Conservation (phyloP, 1,140 invertebrate genomes). For the Limonius californicus region DNA sequence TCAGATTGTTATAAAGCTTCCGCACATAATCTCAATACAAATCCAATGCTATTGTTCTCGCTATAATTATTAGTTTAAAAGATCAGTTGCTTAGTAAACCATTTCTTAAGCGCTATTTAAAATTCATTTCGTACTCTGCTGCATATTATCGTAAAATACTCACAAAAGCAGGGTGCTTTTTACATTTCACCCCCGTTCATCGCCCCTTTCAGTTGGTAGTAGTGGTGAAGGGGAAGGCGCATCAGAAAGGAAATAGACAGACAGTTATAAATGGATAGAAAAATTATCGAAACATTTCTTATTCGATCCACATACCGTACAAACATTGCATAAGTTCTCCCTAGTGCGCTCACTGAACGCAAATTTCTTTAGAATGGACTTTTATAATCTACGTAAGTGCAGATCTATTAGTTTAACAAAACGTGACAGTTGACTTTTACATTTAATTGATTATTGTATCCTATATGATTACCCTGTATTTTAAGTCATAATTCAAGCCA, state of each 20-base stretch:
- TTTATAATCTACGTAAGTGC: background rate
- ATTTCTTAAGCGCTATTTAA: background rate
- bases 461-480: too few relatives aligned
- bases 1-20: too few relatives aligned
- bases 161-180: constrained; percentile 16
- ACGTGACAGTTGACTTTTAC: too few relatives aligned
- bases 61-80: background rate
- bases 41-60: too few relatives aligned
- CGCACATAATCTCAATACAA: too few relatives aligned
- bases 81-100: background rate
- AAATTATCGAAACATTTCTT: constrained; percentile 50
- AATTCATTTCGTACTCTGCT: constrained; percentile 3
- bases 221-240: constrained; percentile 40
- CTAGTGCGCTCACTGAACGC: background rate
- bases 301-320: constrained; percentile 44
- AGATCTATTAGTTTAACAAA: too few relatives aligned
- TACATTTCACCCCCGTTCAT: constrained; percentile 19
- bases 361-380: background rate
- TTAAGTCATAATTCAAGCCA: too few relatives aligned
- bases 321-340: constrained; percentile 33
- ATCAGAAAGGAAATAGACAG: constrained; percentile 50
- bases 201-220: constrained; percentile 20
- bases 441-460: too few relatives aligned
- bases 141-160: constrained; percentile 17
- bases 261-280: constrained; percentile 52